These are phyloP conservation scores for Pilophorus perplexus DNA, from an alignment of 2,888 invertebrate species.

Conservation along the genomic window DNA sequence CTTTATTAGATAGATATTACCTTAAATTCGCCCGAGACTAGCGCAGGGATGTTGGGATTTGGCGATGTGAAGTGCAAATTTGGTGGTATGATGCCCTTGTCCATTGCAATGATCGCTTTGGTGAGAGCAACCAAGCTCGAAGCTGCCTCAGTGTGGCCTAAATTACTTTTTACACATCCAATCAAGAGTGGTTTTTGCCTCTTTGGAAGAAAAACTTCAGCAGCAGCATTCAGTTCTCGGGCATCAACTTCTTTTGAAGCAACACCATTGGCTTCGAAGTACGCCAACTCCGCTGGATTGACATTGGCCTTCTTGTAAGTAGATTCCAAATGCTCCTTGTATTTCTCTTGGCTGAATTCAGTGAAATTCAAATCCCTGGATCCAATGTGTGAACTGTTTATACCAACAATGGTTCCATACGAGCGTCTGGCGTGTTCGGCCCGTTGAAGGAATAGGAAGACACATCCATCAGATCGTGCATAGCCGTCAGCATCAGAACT, in stretches of 20 bases:
- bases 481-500: constrained; percentile 52
- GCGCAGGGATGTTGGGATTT: constrained; percentile 44
- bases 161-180: constrained; percentile 95
- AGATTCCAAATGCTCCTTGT: constrained; percentile 17
- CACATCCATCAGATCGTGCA: constrained; percentile 55
- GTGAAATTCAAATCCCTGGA: not conserved
- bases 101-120: constrained; percentile 52
- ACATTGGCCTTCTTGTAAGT: constrained; percentile 40
- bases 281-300: constrained; percentile 43
- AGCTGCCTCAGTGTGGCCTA: constrained; percentile 92
- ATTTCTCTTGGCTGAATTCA: constrained; percentile 4
- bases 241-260: constrained; percentile 45
- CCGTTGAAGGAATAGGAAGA: constrained; percentile 54
- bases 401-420: constrained; percentile 7
- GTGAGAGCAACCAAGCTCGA: constrained; percentile 54
- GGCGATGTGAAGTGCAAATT: constrained; percentile 48
- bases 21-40: constrained; percentile 46
- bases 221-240: constrained; percentile 45
- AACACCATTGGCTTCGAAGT: constrained; percentile 45
- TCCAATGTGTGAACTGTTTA: not conserved
- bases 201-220: constrained; percentile 39
- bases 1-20: too few species aligned
- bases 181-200: constrained; percentile 69
- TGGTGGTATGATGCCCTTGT: constrained; percentile 48
- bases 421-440: constrained; percentile 3